Conservation (phyloP, 2,888 invertebrate species). For the Drosophila yooni region DNA sequence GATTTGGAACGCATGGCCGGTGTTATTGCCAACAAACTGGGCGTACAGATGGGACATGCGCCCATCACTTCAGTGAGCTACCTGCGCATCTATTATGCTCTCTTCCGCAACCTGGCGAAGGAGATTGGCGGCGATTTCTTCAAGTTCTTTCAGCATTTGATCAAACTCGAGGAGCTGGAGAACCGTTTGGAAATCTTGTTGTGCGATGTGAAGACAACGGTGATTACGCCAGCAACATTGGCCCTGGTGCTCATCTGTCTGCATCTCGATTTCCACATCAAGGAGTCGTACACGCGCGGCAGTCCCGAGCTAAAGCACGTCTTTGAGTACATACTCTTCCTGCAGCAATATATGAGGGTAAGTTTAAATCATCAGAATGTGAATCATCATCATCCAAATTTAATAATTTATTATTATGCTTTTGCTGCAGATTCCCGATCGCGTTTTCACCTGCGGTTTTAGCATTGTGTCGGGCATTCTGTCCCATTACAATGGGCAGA, state of each 20-base stretch:
- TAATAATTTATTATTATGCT: background rate
- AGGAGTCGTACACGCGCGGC: slow-evolving; percentile 84
- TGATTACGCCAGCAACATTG: slow-evolving; percentile 90
- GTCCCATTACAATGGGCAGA: slow-evolving; percentile 90
- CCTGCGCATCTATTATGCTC: slow-evolving; percentile 88
- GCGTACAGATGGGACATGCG: slow-evolving; percentile 87
- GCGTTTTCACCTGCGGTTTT: slow-evolving; percentile 88
- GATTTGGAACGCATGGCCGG: slow-evolving; percentile 95
- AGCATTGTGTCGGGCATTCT: slow-evolving; percentile 88
- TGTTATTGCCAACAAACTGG: slow-evolving; percentile 92
- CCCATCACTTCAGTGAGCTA: slow-evolving; percentile 89
- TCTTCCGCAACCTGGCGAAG: slow-evolving; percentile 87
- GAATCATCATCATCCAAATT: slow-evolving; percentile 28
- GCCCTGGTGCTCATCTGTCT: slow-evolving; percentile 91
- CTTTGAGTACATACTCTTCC: slow-evolving; percentile 89
- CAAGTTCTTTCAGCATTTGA: slow-evolving; percentile 86
- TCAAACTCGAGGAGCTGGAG: slow-evolving; percentile 87
- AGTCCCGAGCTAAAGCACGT: slow-evolving; percentile 88
- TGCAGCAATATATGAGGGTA: slow-evolving; percentile 90
- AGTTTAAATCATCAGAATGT: slow-evolving; percentile 57
- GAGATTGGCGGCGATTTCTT: slow-evolving; percentile 86
- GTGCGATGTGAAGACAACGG: slow-evolving; percentile 91
- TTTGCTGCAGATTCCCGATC: slow-evolving; percentile 88
- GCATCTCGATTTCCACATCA: slow-evolving; percentile 88
- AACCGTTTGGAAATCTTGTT: slow-evolving; percentile 91